These are phyloP conservation scores for Camelus dromedarius DNA, from an alignment of 2,113 vertebrate species.

Conservation along the genomic window DNA sequence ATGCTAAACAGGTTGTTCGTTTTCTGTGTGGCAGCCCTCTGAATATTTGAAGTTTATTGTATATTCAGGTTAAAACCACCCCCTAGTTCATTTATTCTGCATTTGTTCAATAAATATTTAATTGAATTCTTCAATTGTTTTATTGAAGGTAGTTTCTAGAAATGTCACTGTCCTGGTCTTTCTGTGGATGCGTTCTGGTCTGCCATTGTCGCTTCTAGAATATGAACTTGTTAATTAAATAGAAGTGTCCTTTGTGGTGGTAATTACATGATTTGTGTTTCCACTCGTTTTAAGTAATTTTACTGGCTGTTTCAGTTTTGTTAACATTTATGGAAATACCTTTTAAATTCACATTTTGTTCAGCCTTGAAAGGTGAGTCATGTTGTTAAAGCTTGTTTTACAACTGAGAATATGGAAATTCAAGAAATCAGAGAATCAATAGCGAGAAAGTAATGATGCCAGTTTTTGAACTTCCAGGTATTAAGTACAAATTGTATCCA, in stretches of 20 bases:
- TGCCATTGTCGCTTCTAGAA: background rate
- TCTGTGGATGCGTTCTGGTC: background rate
- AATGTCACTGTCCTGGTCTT: background rate
- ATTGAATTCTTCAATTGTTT: conserved; percentile 53
- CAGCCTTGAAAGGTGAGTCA: background rate
- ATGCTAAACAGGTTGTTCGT: background rate
- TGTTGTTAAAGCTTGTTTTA: background rate
- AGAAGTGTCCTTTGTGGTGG: background rate
- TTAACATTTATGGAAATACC: background rate
- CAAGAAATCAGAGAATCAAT: background rate
- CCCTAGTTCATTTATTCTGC: conserved; percentile 57
- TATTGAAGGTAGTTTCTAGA: conserved; percentile 1
- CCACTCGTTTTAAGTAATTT: background rate
- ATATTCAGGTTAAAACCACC: background rate
- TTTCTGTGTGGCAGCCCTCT: background rate
- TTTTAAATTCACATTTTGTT: background rate
- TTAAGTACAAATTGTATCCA: background rate
- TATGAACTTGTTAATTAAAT: background rate
- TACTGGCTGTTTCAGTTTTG: background rate
- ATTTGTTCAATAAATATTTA: conserved; percentile 79
- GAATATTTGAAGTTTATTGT: background rate
- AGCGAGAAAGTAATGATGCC: too few species aligned
- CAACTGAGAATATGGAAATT: background rate
- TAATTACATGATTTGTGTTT: background rate
- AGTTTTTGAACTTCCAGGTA: background rate